Conservation (phyloP, 1,140 invertebrate genomes). For the Bombus impatiens region DNA sequence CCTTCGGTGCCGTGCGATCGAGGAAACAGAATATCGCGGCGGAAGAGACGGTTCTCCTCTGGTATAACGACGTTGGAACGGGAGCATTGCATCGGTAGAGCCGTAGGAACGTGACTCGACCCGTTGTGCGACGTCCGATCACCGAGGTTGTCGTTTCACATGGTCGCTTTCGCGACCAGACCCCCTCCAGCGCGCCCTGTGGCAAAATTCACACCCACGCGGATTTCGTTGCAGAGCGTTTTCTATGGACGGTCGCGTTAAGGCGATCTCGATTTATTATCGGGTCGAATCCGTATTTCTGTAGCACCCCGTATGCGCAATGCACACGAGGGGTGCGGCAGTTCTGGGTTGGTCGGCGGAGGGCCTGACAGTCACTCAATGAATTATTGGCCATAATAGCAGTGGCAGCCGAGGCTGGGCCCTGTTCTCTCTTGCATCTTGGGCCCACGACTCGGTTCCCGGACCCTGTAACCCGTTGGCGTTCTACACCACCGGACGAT, state of each 20-base stretch:
- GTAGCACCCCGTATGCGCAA: slow-evolving; percentile 71
- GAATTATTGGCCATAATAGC: slow-evolving; percentile 82
- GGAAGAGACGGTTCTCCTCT: background rate
- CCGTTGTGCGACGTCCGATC: background rate
- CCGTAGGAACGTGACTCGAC: too few species aligned
- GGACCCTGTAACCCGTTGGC: slow-evolving; percentile 65
- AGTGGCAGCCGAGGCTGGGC: slow-evolving; percentile 76
- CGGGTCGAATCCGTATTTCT: slow-evolving; percentile 57
- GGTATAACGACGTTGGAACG: too few species aligned
- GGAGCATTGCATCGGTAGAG: background rate
- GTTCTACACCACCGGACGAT: slow-evolving; percentile 53
- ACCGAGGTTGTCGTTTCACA: background rate
- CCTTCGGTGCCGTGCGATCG: background rate
- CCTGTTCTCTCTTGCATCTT: slow-evolving; percentile 56
- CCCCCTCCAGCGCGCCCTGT: background rate
- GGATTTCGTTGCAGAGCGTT: background rate
- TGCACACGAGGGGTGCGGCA: slow-evolving; percentile 73
- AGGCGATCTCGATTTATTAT: slow-evolving; percentile 18
- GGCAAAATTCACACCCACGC: background rate
- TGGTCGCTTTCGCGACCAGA: background rate
- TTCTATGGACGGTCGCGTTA: background rate
- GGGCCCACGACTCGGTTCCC: slow-evolving; percentile 71
- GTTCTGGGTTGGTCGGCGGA: slow-evolving; percentile 69
- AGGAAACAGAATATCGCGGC: background rate
- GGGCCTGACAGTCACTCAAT: slow-evolving; percentile 79